Conservation (phyloP, 2,888 invertebrate species). For the Eudasyphora cyanicolor region DNA sequence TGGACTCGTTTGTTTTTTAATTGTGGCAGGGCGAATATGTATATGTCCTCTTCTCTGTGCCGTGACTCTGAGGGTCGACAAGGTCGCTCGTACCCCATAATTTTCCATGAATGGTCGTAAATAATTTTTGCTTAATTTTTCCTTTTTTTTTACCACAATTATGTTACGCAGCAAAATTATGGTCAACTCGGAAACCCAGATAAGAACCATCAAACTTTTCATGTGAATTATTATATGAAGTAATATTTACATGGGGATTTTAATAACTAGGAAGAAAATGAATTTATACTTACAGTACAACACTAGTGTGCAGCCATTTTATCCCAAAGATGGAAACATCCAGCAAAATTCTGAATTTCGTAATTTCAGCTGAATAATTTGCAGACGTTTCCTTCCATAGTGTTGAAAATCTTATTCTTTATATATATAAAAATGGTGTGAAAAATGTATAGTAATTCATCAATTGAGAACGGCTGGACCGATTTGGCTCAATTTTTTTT, state of each 20-base stretch:
- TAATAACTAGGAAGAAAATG: no score
- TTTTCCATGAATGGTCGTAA: conserved; percentile 14
- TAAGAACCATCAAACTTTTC: neutral
- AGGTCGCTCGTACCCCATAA: conserved; percentile 27
- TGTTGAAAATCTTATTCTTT: no score
- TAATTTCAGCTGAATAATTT: no score
- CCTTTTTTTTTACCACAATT: neutral
- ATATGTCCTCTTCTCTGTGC: neutral
- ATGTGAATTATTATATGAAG: neutral
- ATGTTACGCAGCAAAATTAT: neutral
- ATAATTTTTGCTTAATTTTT: conserved; percentile 34
- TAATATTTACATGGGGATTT: neutral
- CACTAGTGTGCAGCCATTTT: no score
- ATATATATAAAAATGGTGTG: no score
- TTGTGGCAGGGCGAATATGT: neutral
- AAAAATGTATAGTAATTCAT: no score
- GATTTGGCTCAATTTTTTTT: no score
- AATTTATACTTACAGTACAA: no score
- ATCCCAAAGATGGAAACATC: no score
- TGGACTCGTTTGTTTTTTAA: neutral
- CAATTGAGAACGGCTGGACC: no score
- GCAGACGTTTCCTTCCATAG: no score
- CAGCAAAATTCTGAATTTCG: no score
- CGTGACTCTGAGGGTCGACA: neutral
- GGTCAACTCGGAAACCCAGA: neutral